A percentile compares a stretch with the other conserved stretches of the same genome.
phyloP scores from a whole-genome alignment of 2,888 invertebrate genomes.

The Ectropis crepuscularia region DNA sequence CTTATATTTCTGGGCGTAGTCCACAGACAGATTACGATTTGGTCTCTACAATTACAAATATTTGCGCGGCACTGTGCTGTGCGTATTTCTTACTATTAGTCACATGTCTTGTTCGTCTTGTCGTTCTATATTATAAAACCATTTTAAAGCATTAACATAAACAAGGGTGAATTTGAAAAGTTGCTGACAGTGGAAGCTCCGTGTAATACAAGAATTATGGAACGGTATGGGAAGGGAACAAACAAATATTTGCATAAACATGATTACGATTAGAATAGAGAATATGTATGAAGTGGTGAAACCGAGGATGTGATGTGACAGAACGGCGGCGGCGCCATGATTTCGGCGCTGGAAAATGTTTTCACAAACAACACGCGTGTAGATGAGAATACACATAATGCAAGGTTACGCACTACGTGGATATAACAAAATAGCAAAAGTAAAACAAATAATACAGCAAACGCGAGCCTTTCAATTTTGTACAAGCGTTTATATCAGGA shows the following conservation, averaged over 20 bases:
- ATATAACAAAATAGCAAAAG: not conserved
- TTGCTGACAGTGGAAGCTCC: constrained; percentile 15
- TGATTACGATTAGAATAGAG: constrained; percentile 58
- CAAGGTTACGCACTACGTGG: not conserved
- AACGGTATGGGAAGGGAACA: constrained; percentile 30
- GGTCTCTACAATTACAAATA: too few species aligned
- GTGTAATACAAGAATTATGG: constrained; percentile 19
- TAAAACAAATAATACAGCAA: not conserved
- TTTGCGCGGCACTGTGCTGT: too few species aligned
- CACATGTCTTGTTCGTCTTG: too few species aligned
- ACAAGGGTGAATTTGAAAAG: constrained; percentile 21
- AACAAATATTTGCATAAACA: constrained; percentile 59
- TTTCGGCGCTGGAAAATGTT: constrained; percentile 19
- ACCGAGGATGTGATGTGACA: constrained; percentile 37
- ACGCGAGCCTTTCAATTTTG: too few species aligned
- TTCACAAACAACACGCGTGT: constrained; percentile 17
- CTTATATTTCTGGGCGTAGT: too few species aligned
- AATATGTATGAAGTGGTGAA: constrained; percentile 61
- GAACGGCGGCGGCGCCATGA: constrained; percentile 19
- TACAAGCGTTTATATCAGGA: too few species aligned
- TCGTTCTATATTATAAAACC: too few species aligned
- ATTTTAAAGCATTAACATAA: constrained; percentile 23
- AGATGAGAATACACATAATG: not conserved
- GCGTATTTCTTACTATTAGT: too few species aligned
- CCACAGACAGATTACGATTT: too few species aligned